Conservation (phyloP, 2,888 invertebrate species). For the Drosophila mulleri region DNA sequence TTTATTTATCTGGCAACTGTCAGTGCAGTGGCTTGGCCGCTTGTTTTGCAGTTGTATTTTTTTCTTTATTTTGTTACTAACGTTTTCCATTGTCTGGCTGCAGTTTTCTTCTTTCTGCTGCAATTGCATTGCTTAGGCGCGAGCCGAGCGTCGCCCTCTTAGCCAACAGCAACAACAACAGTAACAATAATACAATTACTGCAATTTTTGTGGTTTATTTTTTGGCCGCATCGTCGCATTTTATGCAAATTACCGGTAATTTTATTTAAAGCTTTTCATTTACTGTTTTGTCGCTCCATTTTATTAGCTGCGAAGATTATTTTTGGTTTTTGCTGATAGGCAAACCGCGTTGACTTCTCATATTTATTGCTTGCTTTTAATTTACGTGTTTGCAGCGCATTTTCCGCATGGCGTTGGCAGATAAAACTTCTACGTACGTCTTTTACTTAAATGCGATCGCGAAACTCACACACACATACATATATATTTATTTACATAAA, state of each 20-base stretch:
- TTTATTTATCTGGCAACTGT: slow-evolving; percentile 14
- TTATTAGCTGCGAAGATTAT: slow-evolving; percentile 57
- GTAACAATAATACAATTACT: slow-evolving; percentile 21
- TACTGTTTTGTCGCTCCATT: slow-evolving; percentile 71
- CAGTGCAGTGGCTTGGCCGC: slow-evolving; percentile 37
- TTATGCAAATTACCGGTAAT: slow-evolving; percentile 72
- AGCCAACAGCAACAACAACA: slow-evolving; percentile 24
- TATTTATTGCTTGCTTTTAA: slow-evolving; percentile 56
- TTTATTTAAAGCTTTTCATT: slow-evolving; percentile 73
- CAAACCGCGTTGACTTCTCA: slow-evolving; percentile 63
- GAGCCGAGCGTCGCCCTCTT: slow-evolving; percentile 55
- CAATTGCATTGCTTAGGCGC: slow-evolving; percentile 45
- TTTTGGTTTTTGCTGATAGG: slow-evolving; percentile 51
- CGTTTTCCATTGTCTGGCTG: slow-evolving; percentile 72
- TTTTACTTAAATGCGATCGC: slow-evolving; percentile 19
- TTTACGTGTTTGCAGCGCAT: slow-evolving; percentile 61
- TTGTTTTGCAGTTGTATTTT: slow-evolving; percentile 10
- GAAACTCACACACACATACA: slow-evolving; percentile 16
- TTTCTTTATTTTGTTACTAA: slow-evolving; percentile 46
- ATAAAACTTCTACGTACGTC: slow-evolving; percentile 26
- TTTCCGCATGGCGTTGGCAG: slow-evolving; percentile 54
- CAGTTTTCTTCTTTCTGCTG: slow-evolving; percentile 67
- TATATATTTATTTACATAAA: background rate
- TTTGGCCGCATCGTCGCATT: slow-evolving; percentile 49
- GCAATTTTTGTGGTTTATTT: slow-evolving; percentile 54